Base-by-base conservation (phyloP, 2,888 invertebrate genomes). In the Apotomis turbidana region DNA sequence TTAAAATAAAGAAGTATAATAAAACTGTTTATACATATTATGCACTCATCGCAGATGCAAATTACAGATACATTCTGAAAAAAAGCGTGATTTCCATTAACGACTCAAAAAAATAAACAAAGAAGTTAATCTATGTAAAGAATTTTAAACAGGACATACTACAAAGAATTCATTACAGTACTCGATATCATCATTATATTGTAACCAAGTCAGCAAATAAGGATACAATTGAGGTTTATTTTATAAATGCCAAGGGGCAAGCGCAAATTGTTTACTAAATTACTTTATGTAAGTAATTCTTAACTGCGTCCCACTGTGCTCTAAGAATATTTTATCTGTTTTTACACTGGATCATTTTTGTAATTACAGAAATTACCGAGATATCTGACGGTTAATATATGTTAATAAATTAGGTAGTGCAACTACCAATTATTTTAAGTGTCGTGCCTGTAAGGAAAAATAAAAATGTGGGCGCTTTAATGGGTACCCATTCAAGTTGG, bases 191-290 rank as follows among this genome's bases (percentile, higher is more conserved):
- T 41, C 55, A 5, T 13, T 63, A 38, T 15, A 55, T 27, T 64
- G 54, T 64, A 64, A 15, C 41, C 44, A 44, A 27, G 54, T 55
- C 12, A 13, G 27, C 38, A 15, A 63, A 63, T 63, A 63, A 63
- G 63, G 10, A 63, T 54, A 54, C 38, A 63, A 54, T 51, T 63
- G 15, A 54, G 54, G 54, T 54, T 63, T 63, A 63, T 63, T 60
- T 61, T 68, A 68, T 60, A 68, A 68, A 68, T 68, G 68, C 59
- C 52, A 68, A 60, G 41, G 52, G 38, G 41, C 57, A 5, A 49
- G 36, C 59, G 44, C 15, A 41, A 54, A 68, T 60, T 27, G 44
- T 36, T n/a, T 54, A 54, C 15, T 27, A 54, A 27, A 36, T 54
- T 27, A 44, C 15, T 58, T 58, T n/a, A 58, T 58, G 38, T 38